Evolutionary conservation across 2,888 invertebrate species (phyloP).

Genomic region (Tachina fera): DNA sequence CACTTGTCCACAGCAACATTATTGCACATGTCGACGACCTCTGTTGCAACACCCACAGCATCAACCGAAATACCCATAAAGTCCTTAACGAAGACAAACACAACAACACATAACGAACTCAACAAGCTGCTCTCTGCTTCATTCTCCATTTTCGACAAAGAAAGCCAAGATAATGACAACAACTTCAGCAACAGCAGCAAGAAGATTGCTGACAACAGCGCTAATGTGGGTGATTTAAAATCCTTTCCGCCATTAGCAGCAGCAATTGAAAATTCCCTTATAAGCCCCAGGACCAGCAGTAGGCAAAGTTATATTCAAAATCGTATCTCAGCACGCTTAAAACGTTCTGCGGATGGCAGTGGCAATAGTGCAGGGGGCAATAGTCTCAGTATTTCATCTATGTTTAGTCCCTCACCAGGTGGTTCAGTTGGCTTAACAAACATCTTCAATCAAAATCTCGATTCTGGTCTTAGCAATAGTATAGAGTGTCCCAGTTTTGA

Average conservation of each 20-base stretch:
- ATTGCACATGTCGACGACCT: constrained; percentile 63
- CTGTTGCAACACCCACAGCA: constrained; percentile 59
- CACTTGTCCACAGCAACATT: constrained; percentile 72
- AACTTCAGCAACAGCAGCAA: constrained; percentile 16
- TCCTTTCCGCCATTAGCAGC: constrained; percentile 19
- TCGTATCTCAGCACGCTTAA: constrained; percentile 51
- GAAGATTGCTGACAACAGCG: constrained; percentile 37
- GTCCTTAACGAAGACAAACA: constrained; percentile 53
- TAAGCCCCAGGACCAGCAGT: constrained; percentile 7
- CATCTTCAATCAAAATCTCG: constrained; percentile 71
- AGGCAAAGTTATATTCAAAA: constrained; percentile 14
- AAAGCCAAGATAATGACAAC: constrained; percentile 45
- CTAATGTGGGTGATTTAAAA: constrained; percentile 56
- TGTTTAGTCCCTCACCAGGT: constrained; percentile 48
- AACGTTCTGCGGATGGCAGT: constrained; percentile 53
- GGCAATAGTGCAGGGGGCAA: constrained; percentile 27
- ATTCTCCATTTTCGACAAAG: constrained; percentile 2
- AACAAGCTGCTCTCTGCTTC: constrained; percentile 30
- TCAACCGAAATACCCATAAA: constrained; percentile 47
- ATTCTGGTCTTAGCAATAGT: constrained; percentile 71
- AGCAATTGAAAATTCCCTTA: constrained; percentile 42
- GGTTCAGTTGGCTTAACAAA: constrained; percentile 61
- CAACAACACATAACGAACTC: constrained; percentile 43
- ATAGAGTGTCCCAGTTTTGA: constrained; percentile 89
- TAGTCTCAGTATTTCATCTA: constrained; percentile 53